Conservation (phyloP, 2,888 invertebrate genomes). For the Platynereis dumerilii region DNA sequence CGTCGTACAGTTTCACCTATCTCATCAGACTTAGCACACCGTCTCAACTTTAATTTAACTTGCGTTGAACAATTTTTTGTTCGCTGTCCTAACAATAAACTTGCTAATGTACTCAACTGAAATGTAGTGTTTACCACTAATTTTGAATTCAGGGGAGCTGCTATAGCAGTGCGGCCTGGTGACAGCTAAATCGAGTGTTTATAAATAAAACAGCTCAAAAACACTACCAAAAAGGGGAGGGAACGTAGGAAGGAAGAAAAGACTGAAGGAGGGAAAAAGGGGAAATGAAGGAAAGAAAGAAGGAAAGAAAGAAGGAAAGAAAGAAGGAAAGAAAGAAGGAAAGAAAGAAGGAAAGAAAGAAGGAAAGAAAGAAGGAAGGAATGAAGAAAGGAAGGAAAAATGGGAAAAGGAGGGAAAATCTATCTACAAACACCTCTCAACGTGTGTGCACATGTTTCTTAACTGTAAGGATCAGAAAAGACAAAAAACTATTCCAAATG, state of each 20-base stretch:
- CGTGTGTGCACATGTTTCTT: too few relatives aligned
- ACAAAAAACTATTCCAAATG: too few relatives aligned
- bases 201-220: background rate
- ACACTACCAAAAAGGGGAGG: conserved; percentile 20
- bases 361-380: background rate
- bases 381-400: background rate
- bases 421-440: too few relatives aligned
- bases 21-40: too few relatives aligned
- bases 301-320: conserved; percentile 1
- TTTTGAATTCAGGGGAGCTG: too few relatives aligned
- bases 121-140: too few relatives aligned
- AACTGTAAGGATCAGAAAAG: too few relatives aligned
- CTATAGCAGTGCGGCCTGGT: background rate
- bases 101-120: too few relatives aligned
- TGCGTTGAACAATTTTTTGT: too few relatives aligned
- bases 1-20: too few relatives aligned
- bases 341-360: conserved; percentile 1
- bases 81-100: too few relatives aligned
- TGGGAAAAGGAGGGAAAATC: background rate
- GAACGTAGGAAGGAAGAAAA: conserved; percentile 24
- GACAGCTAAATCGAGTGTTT: background rate
- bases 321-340: conserved; percentile 4
- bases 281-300: conserved; percentile 1
- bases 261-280: conserved; percentile 6
- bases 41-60: too few relatives aligned